phyloP scores from a whole-genome alignment of 2,113 vertebrate genomes.

The Reinhardtius hippoglossoides region DNA sequence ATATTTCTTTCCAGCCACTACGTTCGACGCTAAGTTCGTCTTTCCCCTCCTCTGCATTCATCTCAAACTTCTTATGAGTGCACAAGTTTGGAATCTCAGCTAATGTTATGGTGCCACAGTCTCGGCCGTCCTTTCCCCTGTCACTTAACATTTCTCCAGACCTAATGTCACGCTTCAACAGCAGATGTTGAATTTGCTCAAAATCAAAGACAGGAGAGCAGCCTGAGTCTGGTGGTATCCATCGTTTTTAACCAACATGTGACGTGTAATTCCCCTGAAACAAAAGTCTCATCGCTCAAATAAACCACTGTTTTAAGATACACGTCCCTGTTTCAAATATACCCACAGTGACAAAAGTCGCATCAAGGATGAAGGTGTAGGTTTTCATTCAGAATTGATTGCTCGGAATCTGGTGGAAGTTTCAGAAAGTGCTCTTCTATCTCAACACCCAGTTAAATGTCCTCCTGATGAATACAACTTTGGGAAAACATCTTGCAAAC shows the following conservation, averaged over 20 bases:
- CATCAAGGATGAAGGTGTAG: background rate
- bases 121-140: background rate
- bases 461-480: too few species aligned
- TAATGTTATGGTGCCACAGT: background rate
- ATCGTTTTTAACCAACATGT: background rate
- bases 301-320: background rate
- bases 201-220: background rate
- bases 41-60: constrained; percentile 14
- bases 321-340: background rate
- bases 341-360: background rate
- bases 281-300: background rate
- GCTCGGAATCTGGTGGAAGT: background rate
- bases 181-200: background rate
- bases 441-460: too few species aligned
- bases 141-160: constrained; percentile 5
- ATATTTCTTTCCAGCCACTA: constrained; percentile 3
- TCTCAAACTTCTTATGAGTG: constrained; percentile 27
- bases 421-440: too few species aligned
- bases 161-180: background rate
- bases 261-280: too few species aligned
- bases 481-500: background rate
- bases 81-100: constrained; percentile 27
- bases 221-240: too few species aligned
- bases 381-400: background rate
- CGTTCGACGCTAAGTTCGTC: background rate